Conservation (phyloP, 2,888 invertebrate species). For the Isoperla grammatica region DNA sequence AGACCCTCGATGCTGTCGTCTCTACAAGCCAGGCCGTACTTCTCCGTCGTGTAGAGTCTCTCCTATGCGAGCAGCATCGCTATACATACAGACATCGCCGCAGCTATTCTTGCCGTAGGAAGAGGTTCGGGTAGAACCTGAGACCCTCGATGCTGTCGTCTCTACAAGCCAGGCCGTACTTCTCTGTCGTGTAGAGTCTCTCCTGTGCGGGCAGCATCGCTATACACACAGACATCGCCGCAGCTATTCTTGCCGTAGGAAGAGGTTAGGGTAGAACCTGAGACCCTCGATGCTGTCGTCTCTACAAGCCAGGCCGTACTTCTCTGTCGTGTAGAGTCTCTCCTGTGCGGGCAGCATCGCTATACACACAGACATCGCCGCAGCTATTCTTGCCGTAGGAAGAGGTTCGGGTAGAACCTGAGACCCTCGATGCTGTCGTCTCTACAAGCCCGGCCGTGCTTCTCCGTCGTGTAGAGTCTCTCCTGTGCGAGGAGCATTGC, state of each 20-base stretch:
- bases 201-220: constrained; percentile 89
- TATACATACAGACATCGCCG: constrained; percentile 81
- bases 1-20: constrained; percentile 95
- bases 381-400: constrained; percentile 51
- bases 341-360: constrained; percentile 89
- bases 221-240: constrained; percentile 71
- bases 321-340: constrained; percentile 80
- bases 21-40: constrained; percentile 78
- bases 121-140: constrained; percentile 92
- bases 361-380: constrained; percentile 76
- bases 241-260: too few relatives aligned
- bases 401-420: constrained; percentile 87
- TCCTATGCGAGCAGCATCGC: constrained; percentile 88
- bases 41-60: constrained; percentile 83
- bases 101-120: too few relatives aligned
- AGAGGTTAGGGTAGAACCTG: constrained; percentile 92
- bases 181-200: constrained; percentile 83
- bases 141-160: constrained; percentile 95
- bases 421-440: constrained; percentile 96
- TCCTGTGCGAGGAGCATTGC: constrained; percentile 88
- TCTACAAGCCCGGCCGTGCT: constrained; percentile 78
- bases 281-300: constrained; percentile 96
- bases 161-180: constrained; percentile 78
- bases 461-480: constrained; percentile 80
- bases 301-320: constrained; percentile 78